Evolutionary conservation across 2,797 vertebrate species (phyloP), one percentile per base, ranked within the genome.

Genomic region (Xenentodon cancila): DNA sequence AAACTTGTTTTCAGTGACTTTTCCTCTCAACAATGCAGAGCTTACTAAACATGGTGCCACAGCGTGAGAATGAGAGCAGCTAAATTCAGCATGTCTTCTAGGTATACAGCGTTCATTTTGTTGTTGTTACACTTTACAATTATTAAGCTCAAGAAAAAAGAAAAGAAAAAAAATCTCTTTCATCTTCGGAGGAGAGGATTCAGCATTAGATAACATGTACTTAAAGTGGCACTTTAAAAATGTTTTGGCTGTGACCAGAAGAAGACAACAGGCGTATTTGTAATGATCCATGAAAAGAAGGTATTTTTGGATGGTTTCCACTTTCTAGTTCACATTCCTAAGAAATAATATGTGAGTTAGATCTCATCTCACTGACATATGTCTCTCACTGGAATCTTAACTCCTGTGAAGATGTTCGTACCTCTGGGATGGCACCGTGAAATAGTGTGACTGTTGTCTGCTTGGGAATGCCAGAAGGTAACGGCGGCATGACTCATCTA

Each of bases 1-100:
- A 18, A 65, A 71, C 75, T 58, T 80, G 64, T 70, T 68, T 30
- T 56, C 40, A 50, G 69, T 72, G 54, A 60, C 56, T 57, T 67
- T 75, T 52, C 52, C 63, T 42, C 77, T 68, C 58, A 67, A 80
- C 63, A 59, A 53, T 51, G 47, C 57, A 40, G 62, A 81, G 27
- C 66, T 57, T 54, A 77, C 76, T 59, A 69, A 59, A 71, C 60
- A 69, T 40, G 13, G 72, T 71, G 71, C 43, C 56, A 20, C 54
- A 21, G 53, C 57, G 53, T 47, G 30, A 44, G 53, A 57, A 58
- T 47, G 22, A 44, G 53, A 56, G 50, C 67, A 18, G 65, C 40
- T 67, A 60, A 30, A 56, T 37, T 64, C 42, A 66, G 52, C 46
- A 25, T 54, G 16, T 8, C 9, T 5, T 49, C 3, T 18, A 40